Evolutionary conservation across 2,888 invertebrate species (phyloP), one percentile per base, ranked within the genome.

Genomic region (Aethes cnicana): DNA sequence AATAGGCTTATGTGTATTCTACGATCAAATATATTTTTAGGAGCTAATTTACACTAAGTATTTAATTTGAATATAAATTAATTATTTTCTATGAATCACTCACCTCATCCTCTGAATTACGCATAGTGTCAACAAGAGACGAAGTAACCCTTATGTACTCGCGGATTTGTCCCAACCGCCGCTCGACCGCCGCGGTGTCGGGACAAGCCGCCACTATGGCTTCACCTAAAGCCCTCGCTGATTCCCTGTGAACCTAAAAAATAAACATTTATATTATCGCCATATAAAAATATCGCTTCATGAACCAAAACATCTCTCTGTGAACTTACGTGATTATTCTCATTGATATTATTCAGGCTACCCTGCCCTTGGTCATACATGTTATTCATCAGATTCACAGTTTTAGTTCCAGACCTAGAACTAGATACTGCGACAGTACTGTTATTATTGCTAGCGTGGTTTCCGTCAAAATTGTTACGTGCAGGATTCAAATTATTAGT

Each of bases 101-200:
- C 81, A 94, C 94, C 86, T 93, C 93, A 77, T 94, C 94, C 66
- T 92, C 93, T 7, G 92, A 92, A 63, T 92, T 92, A 63, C 92
- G 91, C 85, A 94, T 91, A 26, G 92, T 93, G 48, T 93, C 92
- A 74, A 94, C 94, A 57, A 94, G 89, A 1, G 92, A 92, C 17
- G 93, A 92, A 3, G 94, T 94, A 25, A 94, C 92, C 66, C 92
- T 90, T 55, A 94, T 93, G 70, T 94, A 94, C 69, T 94, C 94
- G 39, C 93, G 83, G 57, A 95, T 94, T 78, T 94, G 94, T 53
- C 92, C 92, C 11, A 95, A 83, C 37, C 94, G 91, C 21, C 92
- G 91, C 66, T 94, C 93, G 28, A 95, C 93, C 44, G 94, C 92
- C 14, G 91, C 91, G 42, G 93, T 91, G 61, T 94, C 93, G 4